Base-by-base conservation (phyloP, 2,113 vertebrate species). In the Rhombomys opimus region DNA sequence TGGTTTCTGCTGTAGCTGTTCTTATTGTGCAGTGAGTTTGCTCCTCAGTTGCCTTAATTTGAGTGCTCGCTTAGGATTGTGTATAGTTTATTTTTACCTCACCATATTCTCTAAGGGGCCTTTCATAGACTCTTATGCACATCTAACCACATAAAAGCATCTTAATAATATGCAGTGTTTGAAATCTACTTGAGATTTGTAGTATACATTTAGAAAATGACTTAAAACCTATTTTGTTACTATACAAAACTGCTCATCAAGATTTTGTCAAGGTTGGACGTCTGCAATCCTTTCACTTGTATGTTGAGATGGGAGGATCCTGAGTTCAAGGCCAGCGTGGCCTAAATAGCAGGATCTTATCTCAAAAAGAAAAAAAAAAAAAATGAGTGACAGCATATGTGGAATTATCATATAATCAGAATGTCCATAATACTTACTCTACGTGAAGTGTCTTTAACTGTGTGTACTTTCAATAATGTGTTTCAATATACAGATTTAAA, bases 1-100 rank as follows among this genome's bases (percentile, higher is more conserved):
- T 92, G 92, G 82, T 25, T 87, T 86, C 90, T 76, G 38, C 38
- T 89, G 7, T 68, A 4, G 4, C 38, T 23, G 12, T 67, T 35
- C n/a, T 91, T 7, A 23, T 93, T 93, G 70, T 25, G 82, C 76
- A 85, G 77, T 90, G 20, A 90, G 87, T 87, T 87, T 73, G 4
- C 85, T 38, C 32, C 81, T 27, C 7, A 12, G 9, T 78, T 30
- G n/a, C 35, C 93, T 82, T 90, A 75, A 38, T 68, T 41, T 88
- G 57, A 70, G 2, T 78, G 22, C 70, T 59, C 35, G n/a, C 32
- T 59, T n/a, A 23, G 54, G 59, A n/a, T 59, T 82, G 18, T 59
- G 18, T 32, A 22, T 20, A 57, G 32, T 57, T 82, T 13, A 59
- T 35, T 59, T 81, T 81, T 59, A 35, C 9, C 57, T 61, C 13